Conservation (phyloP, 2,797 vertebrate genomes). For the Pagetopsis macropterus region DNA sequence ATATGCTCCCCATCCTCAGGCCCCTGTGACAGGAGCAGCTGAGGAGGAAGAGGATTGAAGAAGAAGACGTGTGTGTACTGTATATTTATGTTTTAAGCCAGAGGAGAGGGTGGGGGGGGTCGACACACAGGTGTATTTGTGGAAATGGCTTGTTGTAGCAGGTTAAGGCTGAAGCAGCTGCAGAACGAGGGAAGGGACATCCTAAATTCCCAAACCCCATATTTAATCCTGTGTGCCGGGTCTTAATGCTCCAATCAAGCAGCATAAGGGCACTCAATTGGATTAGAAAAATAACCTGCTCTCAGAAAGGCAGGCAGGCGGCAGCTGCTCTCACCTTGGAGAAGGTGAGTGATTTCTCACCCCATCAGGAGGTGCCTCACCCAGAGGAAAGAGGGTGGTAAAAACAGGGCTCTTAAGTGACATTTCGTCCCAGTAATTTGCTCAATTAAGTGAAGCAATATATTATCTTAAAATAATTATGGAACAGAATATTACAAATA, state of each 20-base stretch:
- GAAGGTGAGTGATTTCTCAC: slow-evolving; percentile 49
- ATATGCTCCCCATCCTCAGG: slow-evolving; percentile 40
- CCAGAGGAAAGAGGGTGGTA: background rate
- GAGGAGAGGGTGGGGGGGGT: background rate
- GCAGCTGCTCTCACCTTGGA: slow-evolving; percentile 60
- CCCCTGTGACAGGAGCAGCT: slow-evolving; percentile 47
- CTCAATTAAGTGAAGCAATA: background rate
- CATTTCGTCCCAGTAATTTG: background rate
- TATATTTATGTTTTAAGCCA: slow-evolving; percentile 34
- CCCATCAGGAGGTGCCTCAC: slow-evolving; percentile 41
- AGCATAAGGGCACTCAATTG: slow-evolving; percentile 62
- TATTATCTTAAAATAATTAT: background rate
- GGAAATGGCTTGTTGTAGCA: slow-evolving; percentile 26
- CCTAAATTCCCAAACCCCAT: slow-evolving; percentile 60
- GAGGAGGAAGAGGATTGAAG: slow-evolving; percentile 32
- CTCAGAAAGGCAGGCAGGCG: slow-evolving; percentile 33
- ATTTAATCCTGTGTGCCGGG: slow-evolving; percentile 62
- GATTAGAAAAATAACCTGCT: slow-evolving; percentile 64
- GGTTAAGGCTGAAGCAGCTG: slow-evolving; percentile 41
- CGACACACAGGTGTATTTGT: slow-evolving; percentile 14
- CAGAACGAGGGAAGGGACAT: slow-evolving; percentile 14
- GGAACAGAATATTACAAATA: background rate
- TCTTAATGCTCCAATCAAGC: slow-evolving; percentile 70
- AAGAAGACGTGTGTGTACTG: background rate
- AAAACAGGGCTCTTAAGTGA: slow-evolving; percentile 6